phyloP scores from a whole-genome alignment of 2,888 invertebrate genomes.

The Zele albiditarsus region DNA sequence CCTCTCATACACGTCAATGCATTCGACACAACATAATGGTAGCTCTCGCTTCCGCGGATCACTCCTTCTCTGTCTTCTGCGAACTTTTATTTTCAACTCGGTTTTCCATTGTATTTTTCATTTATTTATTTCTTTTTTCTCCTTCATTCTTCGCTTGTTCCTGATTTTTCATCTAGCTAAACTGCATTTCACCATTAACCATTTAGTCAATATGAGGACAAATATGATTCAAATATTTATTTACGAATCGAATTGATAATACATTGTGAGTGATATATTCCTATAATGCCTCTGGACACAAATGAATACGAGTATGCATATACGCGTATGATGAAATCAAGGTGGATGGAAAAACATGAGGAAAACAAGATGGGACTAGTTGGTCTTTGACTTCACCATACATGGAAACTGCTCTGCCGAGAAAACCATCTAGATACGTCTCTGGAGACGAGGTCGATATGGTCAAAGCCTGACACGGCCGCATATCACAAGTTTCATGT shows the following conservation, averaged over 20 bases:
- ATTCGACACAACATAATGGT: not conserved
- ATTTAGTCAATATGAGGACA: too few species aligned
- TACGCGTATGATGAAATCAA: not conserved
- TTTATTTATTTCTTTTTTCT: not conserved
- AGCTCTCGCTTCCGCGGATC: not conserved
- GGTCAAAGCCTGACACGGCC: slow-evolving; percentile 54
- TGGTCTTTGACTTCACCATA: slow-evolving; percentile 34
- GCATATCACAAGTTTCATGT: not conserved
- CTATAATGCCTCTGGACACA: too few species aligned
- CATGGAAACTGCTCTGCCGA: slow-evolving; percentile 21
- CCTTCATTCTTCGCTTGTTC: not conserved
- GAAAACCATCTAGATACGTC: slow-evolving; percentile 69
- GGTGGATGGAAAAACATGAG: slow-evolving; percentile 28
- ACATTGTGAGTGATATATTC: too few species aligned
- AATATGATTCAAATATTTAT: too few species aligned
- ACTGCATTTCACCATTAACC: too few species aligned
- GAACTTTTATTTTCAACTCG: not conserved
- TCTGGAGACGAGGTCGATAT: slow-evolving; percentile 55
- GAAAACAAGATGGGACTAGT: not conserved
- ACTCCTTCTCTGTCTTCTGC: not conserved
- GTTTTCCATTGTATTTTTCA: not conserved
- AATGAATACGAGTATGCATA: not conserved
- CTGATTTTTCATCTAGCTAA: too few species aligned
- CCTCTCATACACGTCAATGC: slow-evolving; percentile 37
- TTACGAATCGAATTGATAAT: slow-evolving; percentile 2